Evolutionary conservation across 1,140 invertebrate genomes (phyloP).

Genomic region (Lucilia cuprina): DNA sequence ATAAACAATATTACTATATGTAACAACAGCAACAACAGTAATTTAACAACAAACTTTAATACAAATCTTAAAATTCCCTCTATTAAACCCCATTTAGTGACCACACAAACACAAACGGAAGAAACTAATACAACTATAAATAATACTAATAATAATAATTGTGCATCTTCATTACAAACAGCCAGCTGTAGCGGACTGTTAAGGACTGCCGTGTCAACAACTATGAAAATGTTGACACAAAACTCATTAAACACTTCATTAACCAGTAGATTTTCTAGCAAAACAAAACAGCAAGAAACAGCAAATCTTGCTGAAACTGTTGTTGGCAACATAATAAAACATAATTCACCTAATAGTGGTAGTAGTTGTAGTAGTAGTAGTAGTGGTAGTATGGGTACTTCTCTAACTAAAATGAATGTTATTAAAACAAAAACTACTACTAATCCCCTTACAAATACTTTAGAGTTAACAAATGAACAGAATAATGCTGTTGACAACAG

Average conservation of each 20-base stretch:
- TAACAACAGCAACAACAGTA: neutral
- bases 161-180: slow-evolving; percentile 39
- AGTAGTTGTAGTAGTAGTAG: too few species aligned
- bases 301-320: slow-evolving; percentile 22
- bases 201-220: slow-evolving; percentile 23
- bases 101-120: slow-evolving; percentile 20
- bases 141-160: too few species aligned
- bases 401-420: neutral
- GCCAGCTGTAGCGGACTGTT: neutral
- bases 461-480: neutral
- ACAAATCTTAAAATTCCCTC: neutral
- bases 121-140: too few species aligned
- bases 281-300: slow-evolving; percentile 32
- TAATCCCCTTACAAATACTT: neutral
- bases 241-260: slow-evolving; percentile 41
- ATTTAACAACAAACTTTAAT: neutral
- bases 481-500: slow-evolving; percentile 39
- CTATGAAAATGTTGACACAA: neutral
- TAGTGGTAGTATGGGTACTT: neutral
- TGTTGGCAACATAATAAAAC: neutral
- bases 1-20: slow-evolving; percentile 16
- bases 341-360: neutral
- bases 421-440: too few species aligned
- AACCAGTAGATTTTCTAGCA: slow-evolving; percentile 48
- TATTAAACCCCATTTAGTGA: slow-evolving; percentile 16